These are phyloP conservation scores for Zygaena filipendulae DNA, from an alignment of 2,888 invertebrate species.

Conservation along the genomic window DNA sequence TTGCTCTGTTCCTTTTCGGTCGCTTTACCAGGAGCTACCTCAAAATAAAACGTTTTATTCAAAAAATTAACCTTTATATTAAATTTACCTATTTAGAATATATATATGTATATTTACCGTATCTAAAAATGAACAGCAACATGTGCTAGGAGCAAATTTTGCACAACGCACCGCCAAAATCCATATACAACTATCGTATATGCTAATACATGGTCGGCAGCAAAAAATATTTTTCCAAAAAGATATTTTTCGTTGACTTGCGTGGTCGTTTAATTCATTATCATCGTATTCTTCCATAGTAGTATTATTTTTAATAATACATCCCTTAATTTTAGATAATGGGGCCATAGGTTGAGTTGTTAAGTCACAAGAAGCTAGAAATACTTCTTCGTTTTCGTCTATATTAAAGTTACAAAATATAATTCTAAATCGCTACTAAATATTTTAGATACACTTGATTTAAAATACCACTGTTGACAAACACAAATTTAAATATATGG, in stretches of 20 bases:
- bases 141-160: no score
- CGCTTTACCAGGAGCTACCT: slow-evolving; percentile 35
- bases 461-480: slow-evolving; percentile 51
- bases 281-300: slow-evolving; percentile 22
- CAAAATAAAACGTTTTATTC: no score
- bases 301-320: slow-evolving; percentile 28
- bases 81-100: slow-evolving; percentile 3
- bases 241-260: slow-evolving; percentile 16
- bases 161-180: slow-evolving; percentile 49
- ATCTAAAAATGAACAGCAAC: slow-evolving; percentile 36
- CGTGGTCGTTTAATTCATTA: slow-evolving; percentile 16
- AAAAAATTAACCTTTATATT: neutral
- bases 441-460: no score
- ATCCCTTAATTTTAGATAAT: slow-evolving; percentile 31
- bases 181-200: slow-evolving; percentile 31
- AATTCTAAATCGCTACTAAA: no score
- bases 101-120: slow-evolving; percentile 30
- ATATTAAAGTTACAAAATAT: no score
- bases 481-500: no score
- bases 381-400: slow-evolving; percentile 35
- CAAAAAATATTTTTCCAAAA: slow-evolving; percentile 35
- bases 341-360: slow-evolving; percentile 25
- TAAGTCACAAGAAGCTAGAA: slow-evolving; percentile 41
- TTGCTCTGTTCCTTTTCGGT: slow-evolving; percentile 31
- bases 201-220: slow-evolving; percentile 27